phyloP scores from a whole-genome alignment of 2,888 invertebrate species.

The Lasioglossum morio region DNA sequence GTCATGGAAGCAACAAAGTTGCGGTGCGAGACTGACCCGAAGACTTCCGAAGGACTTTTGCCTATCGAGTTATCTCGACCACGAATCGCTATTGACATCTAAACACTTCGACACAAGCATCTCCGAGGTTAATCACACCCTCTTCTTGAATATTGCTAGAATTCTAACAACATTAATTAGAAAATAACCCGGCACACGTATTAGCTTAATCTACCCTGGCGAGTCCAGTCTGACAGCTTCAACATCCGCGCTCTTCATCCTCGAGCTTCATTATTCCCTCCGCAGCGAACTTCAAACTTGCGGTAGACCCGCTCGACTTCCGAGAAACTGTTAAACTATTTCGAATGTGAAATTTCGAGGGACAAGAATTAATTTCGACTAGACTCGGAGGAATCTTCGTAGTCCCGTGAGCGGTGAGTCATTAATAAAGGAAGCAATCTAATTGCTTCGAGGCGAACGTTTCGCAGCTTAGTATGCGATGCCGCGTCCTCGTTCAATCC shows the following conservation, averaged over 20 bases:
- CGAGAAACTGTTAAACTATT: not conserved
- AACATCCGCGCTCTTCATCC: not conserved
- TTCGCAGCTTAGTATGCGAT: not conserved
- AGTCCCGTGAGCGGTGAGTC: not conserved
- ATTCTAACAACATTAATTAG: not conserved
- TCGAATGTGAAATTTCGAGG: not conserved
- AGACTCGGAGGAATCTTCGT: not conserved
- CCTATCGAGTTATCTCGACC: not conserved
- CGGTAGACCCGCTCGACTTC: not conserved
- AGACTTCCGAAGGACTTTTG: not conserved
- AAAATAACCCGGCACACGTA: not conserved
- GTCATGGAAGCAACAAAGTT: not conserved
- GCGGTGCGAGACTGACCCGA: not conserved
- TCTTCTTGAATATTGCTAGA: no score
- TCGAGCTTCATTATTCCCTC: not conserved
- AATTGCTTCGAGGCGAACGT: not conserved
- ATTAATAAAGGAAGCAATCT: conserved; percentile 2
- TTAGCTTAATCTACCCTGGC: not conserved
- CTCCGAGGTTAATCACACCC: no score
- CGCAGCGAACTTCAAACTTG: not conserved
- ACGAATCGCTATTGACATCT: not conserved
- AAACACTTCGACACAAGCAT: not conserved
- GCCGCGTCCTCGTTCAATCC: not conserved
- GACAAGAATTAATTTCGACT: not conserved
- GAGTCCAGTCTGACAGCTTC: not conserved